These are phyloP conservation scores for Phoxinus dragarum DNA, from an alignment of 2,797 vertebrate species.

Conservation along the genomic window DNA sequence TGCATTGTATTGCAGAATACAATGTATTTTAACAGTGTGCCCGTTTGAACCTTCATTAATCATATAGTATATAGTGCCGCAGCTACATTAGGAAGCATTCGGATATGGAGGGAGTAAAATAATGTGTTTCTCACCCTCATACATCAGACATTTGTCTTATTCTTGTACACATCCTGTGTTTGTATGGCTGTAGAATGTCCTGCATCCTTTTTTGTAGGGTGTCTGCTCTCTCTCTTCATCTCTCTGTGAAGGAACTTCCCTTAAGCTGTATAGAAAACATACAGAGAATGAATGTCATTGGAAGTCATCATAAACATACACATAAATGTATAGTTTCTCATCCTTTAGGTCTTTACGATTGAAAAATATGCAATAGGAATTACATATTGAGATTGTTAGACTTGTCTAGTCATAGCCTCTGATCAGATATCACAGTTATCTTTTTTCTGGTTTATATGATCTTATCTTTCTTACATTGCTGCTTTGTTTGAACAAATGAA, in stretches of 20 bases:
- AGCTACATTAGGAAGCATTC: constrained; percentile 35
- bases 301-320: background rate
- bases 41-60: constrained; percentile 23
- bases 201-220: constrained; percentile 31
- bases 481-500: background rate
- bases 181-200: constrained; percentile 44
- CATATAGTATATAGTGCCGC: constrained; percentile 10
- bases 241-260: constrained; percentile 36
- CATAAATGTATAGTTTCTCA: background rate
- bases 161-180: constrained; percentile 48
- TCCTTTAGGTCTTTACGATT: background rate
- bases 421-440: background rate
- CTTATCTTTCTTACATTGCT: background rate
- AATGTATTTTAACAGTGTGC: background rate
- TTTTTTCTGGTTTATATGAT: background rate
- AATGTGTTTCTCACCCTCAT: constrained; percentile 20
- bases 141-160: constrained; percentile 24
- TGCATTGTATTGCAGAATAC: background rate
- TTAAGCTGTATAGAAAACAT: constrained; percentile 42
- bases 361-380: background rate
- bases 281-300: constrained; percentile 6
- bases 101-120: constrained; percentile 28
- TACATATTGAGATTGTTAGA: background rate
- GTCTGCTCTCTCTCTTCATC: constrained; percentile 24
- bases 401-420: constrained; percentile 9